These are phyloP conservation scores for Drosophila birchii DNA, from an alignment of 2,888 invertebrate species.

Conservation along the genomic window DNA sequence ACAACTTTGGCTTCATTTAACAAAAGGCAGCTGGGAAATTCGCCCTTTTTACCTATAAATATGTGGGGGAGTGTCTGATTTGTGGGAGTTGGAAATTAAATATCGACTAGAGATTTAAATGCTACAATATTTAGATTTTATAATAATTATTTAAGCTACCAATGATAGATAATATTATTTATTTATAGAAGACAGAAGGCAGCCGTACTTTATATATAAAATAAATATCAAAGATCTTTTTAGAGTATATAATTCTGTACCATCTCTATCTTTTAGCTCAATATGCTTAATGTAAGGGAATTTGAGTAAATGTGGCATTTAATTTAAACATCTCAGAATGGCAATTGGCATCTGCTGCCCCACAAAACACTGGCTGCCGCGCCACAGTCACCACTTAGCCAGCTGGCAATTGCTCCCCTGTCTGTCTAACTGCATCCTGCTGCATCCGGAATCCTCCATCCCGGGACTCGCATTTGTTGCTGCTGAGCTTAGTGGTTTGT, in stretches of 20 bases:
- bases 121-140: too few relatives aligned
- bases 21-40: slow-evolving; percentile 61
- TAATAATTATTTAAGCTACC: too few relatives aligned
- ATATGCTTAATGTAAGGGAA: slow-evolving; percentile 60
- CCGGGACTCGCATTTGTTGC: slow-evolving; percentile 15
- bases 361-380: slow-evolving; percentile 1
- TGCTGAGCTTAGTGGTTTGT: slow-evolving; percentile 29
- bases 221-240: too few relatives aligned
- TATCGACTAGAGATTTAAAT: background rate
- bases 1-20: slow-evolving; percentile 77
- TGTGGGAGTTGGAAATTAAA: background rate
- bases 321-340: slow-evolving; percentile 24
- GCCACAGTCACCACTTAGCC: slow-evolving; percentile 31
- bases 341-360: slow-evolving; percentile 36
- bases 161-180: background rate
- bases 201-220: too few relatives aligned
- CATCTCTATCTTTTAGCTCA: slow-evolving; percentile 43
- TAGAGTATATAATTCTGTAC: background rate
- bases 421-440: slow-evolving; percentile 8
- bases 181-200: background rate
- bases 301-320: slow-evolving; percentile 35
- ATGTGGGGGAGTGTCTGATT: slow-evolving; percentile 21
- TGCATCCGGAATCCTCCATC: slow-evolving; percentile 1
- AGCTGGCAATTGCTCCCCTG: slow-evolving; percentile 18
- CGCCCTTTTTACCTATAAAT: slow-evolving; percentile 36